Percentiles rank a stretch among this genome's conserved stretches.
phyloP scores from a whole-genome alignment of 2,797 vertebrate species.

The Syncerus caffer region DNA sequence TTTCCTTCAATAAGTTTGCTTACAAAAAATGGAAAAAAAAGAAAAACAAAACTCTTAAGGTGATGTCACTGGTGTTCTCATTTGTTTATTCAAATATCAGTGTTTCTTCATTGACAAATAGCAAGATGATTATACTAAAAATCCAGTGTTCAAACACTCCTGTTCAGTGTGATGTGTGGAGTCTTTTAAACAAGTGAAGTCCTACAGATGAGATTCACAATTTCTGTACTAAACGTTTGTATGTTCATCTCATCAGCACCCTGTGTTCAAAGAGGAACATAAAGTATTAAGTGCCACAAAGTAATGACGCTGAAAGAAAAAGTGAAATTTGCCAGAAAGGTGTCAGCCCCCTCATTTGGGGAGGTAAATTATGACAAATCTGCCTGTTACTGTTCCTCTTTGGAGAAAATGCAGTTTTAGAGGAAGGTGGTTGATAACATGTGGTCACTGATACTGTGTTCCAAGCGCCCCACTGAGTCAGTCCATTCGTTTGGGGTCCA shows the following conservation, averaged over 20 bases:
- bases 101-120: not conserved
- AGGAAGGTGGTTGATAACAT: not conserved
- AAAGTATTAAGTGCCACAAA: not conserved
- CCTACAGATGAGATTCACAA: not conserved
- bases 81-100: not conserved
- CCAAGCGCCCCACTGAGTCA: not conserved
- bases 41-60: not conserved
- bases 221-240: not conserved
- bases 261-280: not conserved
- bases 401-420: not conserved
- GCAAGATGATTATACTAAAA: not conserved
- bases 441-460: not conserved
- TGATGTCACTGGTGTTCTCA: not conserved
- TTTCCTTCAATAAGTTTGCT: not conserved
- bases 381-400: not conserved
- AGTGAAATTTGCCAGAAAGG: not conserved
- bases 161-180: not conserved
- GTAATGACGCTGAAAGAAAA: not conserved
- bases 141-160: not conserved
- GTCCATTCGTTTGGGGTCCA: not conserved
- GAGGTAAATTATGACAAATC: not conserved
- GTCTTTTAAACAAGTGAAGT: not conserved
- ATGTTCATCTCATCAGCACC: not conserved
- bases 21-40: not conserved
- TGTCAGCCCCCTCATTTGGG: not conserved